These are phyloP conservation scores for Diadophis punctatus DNA, from an alignment of 2,113 vertebrate genomes.

Conservation along the genomic window DNA sequence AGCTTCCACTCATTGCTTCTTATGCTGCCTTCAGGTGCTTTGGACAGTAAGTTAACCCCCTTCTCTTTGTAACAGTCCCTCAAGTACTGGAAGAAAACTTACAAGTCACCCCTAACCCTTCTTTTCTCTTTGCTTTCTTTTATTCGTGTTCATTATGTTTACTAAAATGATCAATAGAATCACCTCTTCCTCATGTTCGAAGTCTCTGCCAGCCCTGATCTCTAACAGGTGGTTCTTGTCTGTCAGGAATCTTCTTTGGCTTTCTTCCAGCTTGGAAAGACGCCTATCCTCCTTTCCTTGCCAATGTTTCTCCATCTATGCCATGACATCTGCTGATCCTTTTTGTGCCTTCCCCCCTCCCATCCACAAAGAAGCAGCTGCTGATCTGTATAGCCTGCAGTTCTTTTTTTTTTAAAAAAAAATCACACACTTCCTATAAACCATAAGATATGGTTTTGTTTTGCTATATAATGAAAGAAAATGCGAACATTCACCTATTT, in stretches of 20 bases:
- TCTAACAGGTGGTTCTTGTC: conserved; percentile 72
- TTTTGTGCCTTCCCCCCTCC: not conserved
- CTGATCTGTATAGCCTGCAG: not conserved
- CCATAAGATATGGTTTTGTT: not conserved
- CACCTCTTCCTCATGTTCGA: conserved; percentile 34
- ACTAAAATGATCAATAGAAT: conserved; percentile 19
- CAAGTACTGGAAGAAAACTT: too few species aligned
- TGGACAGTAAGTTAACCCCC: too few species aligned
- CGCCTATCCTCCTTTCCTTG: conserved; percentile 62
- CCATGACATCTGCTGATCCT: conserved; percentile 74
- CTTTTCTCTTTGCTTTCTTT: not conserved
- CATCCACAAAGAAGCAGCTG: not conserved
- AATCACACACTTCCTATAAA: not conserved
- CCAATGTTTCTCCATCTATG: conserved; percentile 50
- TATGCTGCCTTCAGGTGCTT: too few species aligned
- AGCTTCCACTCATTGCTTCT: too few species aligned
- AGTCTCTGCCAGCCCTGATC: conserved; percentile 31
- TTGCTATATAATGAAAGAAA: not conserved
- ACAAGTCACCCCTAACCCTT: not conserved
- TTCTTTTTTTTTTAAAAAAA: not conserved
- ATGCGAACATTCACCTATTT: not conserved
- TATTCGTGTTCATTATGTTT: not conserved
- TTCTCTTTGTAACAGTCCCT: too few species aligned
- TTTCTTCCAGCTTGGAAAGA: conserved; percentile 64
- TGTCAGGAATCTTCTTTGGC: conserved; percentile 69